Base-by-base conservation (phyloP, 2,888 invertebrate species). In the Ophion ventricosus region DNA sequence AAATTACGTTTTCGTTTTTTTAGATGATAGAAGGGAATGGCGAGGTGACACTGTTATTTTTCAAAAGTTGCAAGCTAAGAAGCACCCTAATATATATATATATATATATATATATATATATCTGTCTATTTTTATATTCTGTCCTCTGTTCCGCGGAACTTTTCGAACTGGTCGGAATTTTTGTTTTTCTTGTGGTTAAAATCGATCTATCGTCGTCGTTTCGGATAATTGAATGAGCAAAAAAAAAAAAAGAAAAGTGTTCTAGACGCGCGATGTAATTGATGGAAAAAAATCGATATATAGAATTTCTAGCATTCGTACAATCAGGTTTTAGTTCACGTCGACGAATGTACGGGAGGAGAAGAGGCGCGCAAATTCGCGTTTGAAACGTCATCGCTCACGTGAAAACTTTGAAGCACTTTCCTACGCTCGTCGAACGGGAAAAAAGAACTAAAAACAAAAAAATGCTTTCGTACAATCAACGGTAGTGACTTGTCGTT, bases 391-490 rank as follows among this genome's bases (percentile, higher is more conserved):
- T 23, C 25, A 2, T n/a, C 29, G 25, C 23, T 17, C 1, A 3
- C 8, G 56, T 5, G 25, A 72, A 43, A 70, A 78, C 25, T 64
- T 25, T 29, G 14, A 59, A 75, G 61, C n/a, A 17, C 17, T 25
- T 56, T 14, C 57, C 43, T 74, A 29, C 67, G 63, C 43, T 72
- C 26, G 64, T 67, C 80, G 26, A 74, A 80, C 59, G 63, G 54
- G 56, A 57, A 63, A 56, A 75, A 74, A 81, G 83, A 87, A 84
- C 87, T 87, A 88, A 89, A 90, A 90, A 90, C 91, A 87, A 83
- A 88, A 87, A 88, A 89, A 90, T 91, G 91, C 92, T 92, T 91
- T 91, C 91, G 92, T 91, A 92, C 92, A 92, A 92, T 92, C 92
- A 92, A 91, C 90, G 84, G 90, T 92, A 92, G 91, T 89, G 84